Evolutionary conservation across 2,888 invertebrate species (phyloP).

Genomic region (Agriotes lineatus): DNA sequence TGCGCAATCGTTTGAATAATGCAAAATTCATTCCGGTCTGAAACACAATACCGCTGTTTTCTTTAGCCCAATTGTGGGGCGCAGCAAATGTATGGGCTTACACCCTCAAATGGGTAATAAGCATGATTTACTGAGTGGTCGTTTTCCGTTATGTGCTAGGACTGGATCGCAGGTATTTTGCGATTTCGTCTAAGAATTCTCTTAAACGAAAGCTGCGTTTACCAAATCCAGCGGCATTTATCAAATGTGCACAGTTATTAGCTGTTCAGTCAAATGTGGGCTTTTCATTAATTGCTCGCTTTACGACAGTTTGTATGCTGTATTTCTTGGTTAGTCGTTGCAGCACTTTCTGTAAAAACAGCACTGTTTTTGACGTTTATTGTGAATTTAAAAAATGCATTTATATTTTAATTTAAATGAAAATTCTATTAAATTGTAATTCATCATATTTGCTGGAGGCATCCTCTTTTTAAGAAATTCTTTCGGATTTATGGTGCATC

Average conservation of each 20-base stretch:
- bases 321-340: too few relatives aligned
- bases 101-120: conserved; percentile 14
- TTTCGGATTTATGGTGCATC: too few relatives aligned
- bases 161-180: background rate
- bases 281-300: too few relatives aligned
- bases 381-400: too few relatives aligned
- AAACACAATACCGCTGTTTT: conserved; percentile 6
- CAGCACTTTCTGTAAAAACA: too few relatives aligned
- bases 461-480: too few relatives aligned
- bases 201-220: background rate
- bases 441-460: too few relatives aligned
- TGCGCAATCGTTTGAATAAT: background rate
- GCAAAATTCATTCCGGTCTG: conserved; percentile 7
- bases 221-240: background rate
- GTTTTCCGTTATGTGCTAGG: background rate
- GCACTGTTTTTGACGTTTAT: too few relatives aligned
- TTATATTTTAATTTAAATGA: too few relatives aligned
- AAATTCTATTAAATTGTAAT: too few relatives aligned
- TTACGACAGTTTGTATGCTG: too few relatives aligned
- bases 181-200: background rate
- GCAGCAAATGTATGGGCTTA: background rate
- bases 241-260: too few relatives aligned
- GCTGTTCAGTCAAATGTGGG: background rate
- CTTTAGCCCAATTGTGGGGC: background rate
- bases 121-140: conserved; percentile 6